Base-by-base conservation (phyloP, 2,888 invertebrate species). In the Artemia sinica region DNA sequence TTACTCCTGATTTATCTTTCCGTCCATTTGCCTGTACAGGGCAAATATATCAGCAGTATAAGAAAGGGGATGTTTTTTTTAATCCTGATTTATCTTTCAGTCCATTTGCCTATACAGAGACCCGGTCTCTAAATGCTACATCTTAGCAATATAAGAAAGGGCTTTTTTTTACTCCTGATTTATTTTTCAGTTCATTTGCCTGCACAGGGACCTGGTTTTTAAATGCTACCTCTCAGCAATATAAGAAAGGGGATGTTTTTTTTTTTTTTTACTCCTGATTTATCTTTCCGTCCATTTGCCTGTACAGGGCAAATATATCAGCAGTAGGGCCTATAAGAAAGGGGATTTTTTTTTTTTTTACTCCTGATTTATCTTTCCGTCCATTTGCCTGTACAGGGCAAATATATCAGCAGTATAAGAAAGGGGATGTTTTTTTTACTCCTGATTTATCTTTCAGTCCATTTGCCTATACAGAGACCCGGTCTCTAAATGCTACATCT, bases 61-160 rank as follows among this genome's bases (percentile, higher is more conserved):
- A n/a, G n/a, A n/a, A n/a, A n/a, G n/a, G n/a, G n/a, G n/a, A n/a
- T n/a, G n/a, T n/a, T n/a, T n/a, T n/a, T n/a, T n/a, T n/a, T n/a
- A n/a, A n/a, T n/a, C n/a, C n/a, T n/a, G n/a, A n/a, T n/a, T 58
- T 58, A n/a, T 58, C 6, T 8, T 58, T 14, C 8, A 58, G 58
- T 58, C 58, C 58, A n/a, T 58, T 58, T 50, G 28, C 14, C 50
- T 66, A n/a, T 50, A 12, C 51, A 50, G 70, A 68, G 50, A 65
- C 70, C 13, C 70, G 70, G 83, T 89, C 89, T 82, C 91, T 91
- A 82, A 89, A 91, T 77, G 89, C 91, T 74, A 91, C 92, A 73
- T 92, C 93, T 77, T 91, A 91, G 81, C 92, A 91, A 79, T 93
- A 91, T 81, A 91, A 92, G 81, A 97, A 97, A 80, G 97, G 97